Evolutionary conservation across 1,140 invertebrate species (phyloP).

Genomic region (Goniozus legneri): DNA sequence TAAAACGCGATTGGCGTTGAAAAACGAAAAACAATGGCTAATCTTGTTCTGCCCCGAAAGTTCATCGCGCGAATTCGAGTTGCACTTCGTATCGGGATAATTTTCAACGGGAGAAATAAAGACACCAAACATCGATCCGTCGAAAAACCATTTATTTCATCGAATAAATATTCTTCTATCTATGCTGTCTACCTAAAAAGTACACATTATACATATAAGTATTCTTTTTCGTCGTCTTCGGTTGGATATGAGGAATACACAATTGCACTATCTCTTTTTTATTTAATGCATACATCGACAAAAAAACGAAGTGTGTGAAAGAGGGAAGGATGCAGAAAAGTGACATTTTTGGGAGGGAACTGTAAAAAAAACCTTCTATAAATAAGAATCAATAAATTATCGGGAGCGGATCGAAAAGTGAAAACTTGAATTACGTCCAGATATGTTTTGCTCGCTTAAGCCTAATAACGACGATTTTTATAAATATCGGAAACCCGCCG

Average conservation of each 20-base stretch:
- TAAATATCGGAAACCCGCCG: neutral
- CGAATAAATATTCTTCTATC: conserved; percentile 52
- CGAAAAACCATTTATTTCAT: conserved; percentile 48
- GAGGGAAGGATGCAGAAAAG: neutral
- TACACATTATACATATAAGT: conserved; percentile 50
- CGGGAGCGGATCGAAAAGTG: conserved; percentile 11
- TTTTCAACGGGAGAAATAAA: too few relatives aligned
- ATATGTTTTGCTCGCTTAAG: conserved; percentile 7
- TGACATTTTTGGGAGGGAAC: neutral
- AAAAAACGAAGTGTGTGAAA: conserved; percentile 19
- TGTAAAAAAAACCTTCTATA: too few relatives aligned
- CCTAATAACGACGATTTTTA: conserved; percentile 7
- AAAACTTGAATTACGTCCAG: conserved; percentile 10
- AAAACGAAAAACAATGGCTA: conserved; percentile 3
- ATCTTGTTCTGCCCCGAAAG: conserved; percentile 25
- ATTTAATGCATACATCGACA: conserved; percentile 39
- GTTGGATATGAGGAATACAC: conserved; percentile 37
- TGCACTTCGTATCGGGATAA: too few relatives aligned
- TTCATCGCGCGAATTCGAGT: conserved; percentile 18
- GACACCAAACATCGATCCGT: too few relatives aligned
- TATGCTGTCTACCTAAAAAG: conserved; percentile 47
- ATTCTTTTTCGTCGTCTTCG: conserved; percentile 32
- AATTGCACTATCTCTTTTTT: conserved; percentile 36
- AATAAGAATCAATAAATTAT: too few relatives aligned
- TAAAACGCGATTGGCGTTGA: too few relatives aligned